Evolutionary conservation across 1,140 invertebrate species (phyloP), one percentile per base, ranked within the genome.

Genomic region (Lanistes nyassanus): DNA sequence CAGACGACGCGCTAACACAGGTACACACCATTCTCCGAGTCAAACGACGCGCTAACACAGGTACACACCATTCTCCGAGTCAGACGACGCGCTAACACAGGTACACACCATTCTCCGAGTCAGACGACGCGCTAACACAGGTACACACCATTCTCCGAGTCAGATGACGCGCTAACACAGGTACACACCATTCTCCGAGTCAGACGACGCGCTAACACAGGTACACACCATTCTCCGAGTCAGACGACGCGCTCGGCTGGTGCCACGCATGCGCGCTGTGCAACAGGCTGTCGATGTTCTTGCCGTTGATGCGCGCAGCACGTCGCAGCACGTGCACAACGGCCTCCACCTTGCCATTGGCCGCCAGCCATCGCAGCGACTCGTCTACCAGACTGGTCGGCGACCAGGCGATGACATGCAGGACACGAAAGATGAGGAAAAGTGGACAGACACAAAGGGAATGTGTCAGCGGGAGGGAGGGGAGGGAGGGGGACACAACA

Each of bases 341-440:
- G 64, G 88, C 80, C 66, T 81, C 76, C 42, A 81, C 80, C 13
- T 82, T 77, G 47, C 83, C 80, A 69, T 89, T 87, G 5, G 85
- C 88, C 19, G 88, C 81, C 36, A 90, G 71, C 89, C 89, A 90
- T 60, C 79, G 60, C n/a, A 87, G 79, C 16, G 86, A 87, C 74
- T 89, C 88, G n/a, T 88, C 88, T 39, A 88, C 78, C 21, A 89
- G 74, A 80, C 88, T 89, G 34, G 64, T 9, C 56, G 53, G n/a
- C 9, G 39, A 37, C 26, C 6, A 23, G 64, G 29, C 29, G 9
- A 29, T 60, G 23, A 29, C 0, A 65, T 7, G 62, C 62, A 31
- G 31, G n/a, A 60, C 58, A 60, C 7, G 23, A 60, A 60, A 60
- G 23, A 60, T 26, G n/a, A 60, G 5, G n/a, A 23, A 60, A 60